Evolutionary conservation across 1,140 invertebrate species (phyloP).

Genomic region (Apis laboriosa): DNA sequence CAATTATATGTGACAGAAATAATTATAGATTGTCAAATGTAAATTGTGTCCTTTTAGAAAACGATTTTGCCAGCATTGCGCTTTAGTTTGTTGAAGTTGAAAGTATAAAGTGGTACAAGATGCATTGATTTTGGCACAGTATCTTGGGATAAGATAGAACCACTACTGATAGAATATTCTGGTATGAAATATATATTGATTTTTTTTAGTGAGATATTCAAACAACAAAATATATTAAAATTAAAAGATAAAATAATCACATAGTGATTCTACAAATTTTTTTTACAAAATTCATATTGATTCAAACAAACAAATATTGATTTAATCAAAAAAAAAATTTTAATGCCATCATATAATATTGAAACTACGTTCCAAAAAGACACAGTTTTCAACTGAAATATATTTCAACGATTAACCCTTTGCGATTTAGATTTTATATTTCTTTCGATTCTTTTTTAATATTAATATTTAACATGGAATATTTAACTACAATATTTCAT

Average conservation of each 20-base stretch:
- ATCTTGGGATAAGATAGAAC: background rate
- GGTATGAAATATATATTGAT: no score
- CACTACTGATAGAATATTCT: background rate
- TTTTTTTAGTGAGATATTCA: no score
- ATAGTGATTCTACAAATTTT: background rate
- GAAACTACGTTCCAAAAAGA: background rate
- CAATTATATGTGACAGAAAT: background rate
- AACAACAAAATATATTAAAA: no score
- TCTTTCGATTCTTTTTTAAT: no score
- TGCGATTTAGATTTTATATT: no score
- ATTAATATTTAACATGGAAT: no score
- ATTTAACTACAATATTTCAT: no score
- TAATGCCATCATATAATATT: background rate
- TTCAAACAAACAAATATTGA: background rate
- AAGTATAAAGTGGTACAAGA: background rate
- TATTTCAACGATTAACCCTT: background rate
- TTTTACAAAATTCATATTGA: background rate
- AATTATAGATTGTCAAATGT: background rate
- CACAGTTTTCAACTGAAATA: background rate
- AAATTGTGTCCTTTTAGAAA: background rate
- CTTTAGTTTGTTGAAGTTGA: background rate
- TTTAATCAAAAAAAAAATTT: background rate
- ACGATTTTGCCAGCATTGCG: background rate
- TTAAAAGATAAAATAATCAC: no score
- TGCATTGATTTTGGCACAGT: conserved; percentile 3